Evolutionary conservation across 2,797 vertebrate genomes (phyloP).

Genomic region (Intellagama lesueurii): DNA sequence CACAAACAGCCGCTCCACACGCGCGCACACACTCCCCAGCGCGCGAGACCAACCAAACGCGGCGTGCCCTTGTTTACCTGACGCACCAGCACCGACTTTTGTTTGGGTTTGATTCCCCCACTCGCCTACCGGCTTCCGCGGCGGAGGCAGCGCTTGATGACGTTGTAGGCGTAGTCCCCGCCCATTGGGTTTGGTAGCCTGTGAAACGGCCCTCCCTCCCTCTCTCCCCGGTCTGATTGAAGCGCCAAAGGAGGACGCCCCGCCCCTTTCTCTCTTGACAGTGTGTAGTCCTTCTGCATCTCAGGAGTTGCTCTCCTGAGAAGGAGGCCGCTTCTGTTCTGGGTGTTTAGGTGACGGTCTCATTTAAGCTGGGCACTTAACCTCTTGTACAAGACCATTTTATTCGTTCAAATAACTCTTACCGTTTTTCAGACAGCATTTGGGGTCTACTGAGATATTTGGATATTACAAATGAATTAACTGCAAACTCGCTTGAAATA

Average conservation of each 20-base stretch:
- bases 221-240: too few species aligned
- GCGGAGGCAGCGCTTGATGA: constrained; percentile 34
- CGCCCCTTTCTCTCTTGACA: background rate
- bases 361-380: too few species aligned
- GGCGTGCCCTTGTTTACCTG: background rate
- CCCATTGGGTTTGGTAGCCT: rapidly evolving
- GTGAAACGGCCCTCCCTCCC: background rate
- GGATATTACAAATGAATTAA: too few species aligned
- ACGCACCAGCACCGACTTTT: background rate
- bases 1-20: background rate
- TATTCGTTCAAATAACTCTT: too few species aligned
- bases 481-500: too few species aligned
- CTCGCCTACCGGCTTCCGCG: background rate
- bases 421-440: too few species aligned
- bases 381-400: too few species aligned
- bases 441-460: too few species aligned
- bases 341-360: background rate
- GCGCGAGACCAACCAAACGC: background rate
- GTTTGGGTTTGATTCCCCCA: background rate
- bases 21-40: background rate
- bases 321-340: background rate
- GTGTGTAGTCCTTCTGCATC: too few species aligned
- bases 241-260: background rate
- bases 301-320: too few species aligned
- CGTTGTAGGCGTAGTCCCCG: rapidly evolving